These are phyloP conservation scores for Vanessa atalanta DNA, from an alignment of 1,140 invertebrate genomes.

Conservation along the genomic window DNA sequence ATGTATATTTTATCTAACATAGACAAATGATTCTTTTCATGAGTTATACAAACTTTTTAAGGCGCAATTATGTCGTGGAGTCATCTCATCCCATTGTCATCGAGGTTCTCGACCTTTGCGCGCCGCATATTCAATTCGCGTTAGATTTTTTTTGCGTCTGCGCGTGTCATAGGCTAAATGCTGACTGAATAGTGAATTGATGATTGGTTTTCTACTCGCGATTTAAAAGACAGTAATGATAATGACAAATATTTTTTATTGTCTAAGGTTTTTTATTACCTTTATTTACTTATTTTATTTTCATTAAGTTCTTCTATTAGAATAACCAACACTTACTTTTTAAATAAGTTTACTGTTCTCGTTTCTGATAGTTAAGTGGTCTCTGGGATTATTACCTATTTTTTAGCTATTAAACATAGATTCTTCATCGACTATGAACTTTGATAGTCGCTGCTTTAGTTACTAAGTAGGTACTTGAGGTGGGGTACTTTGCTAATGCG, in stretches of 20 bases:
- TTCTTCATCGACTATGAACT: too few relatives aligned
- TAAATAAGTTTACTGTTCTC: too few relatives aligned
- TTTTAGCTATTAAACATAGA: too few relatives aligned
- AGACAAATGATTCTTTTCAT: slow-evolving; percentile 1
- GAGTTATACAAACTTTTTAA: slow-evolving; percentile 35
- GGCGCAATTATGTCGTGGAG: slow-evolving; percentile 53
- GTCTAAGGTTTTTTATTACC: neutral
- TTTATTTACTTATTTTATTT: too few relatives aligned
- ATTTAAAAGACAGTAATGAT: neutral
- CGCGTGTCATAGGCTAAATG: slow-evolving; percentile 50
- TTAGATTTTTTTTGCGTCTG: slow-evolving; percentile 59
- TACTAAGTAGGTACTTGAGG: too few relatives aligned
- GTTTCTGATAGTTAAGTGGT: too few relatives aligned
- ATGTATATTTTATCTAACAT: neutral
- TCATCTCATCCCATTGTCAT: slow-evolving; percentile 64
- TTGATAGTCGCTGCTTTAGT: too few relatives aligned
- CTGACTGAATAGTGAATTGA: slow-evolving; percentile 19
- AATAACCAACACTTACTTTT: too few relatives aligned
- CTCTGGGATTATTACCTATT: too few relatives aligned
- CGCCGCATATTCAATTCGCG: slow-evolving; percentile 67
- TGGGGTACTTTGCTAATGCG: too few relatives aligned
- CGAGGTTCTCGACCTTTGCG: slow-evolving; percentile 68
- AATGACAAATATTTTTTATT: neutral
- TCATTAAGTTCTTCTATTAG: too few relatives aligned
- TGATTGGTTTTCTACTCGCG: slow-evolving; percentile 3